phyloP scores from a whole-genome alignment of 2,797 vertebrate genomes.

The Sebastes oblongus region DNA sequence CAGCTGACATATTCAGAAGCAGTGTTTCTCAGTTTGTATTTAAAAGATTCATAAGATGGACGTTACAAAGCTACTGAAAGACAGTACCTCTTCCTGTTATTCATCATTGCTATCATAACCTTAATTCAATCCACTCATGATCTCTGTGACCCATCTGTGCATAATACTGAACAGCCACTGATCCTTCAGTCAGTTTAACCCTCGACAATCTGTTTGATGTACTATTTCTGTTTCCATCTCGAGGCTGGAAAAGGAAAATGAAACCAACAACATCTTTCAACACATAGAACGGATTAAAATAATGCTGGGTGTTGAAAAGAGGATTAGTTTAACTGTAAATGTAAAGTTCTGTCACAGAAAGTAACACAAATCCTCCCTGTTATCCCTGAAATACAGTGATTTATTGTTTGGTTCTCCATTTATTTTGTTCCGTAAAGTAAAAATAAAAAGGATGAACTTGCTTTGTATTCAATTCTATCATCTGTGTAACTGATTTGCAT shows the following conservation, averaged over 20 bases:
- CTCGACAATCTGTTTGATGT: conserved; percentile 2
- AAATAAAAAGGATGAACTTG: neutral
- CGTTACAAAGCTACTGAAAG: neutral
- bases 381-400: neutral
- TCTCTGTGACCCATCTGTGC: conserved; percentile 12
- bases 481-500: neutral
- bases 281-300: neutral
- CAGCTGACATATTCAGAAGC: neutral
- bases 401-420: neutral
- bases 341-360: neutral
- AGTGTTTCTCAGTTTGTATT: neutral
- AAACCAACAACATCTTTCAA: neutral
- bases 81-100: neutral
- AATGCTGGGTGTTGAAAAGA: neutral
- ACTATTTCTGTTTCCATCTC: conserved; percentile 6
- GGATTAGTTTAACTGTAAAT: neutral
- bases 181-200: conserved; percentile 7
- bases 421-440: neutral
- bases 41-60: neutral
- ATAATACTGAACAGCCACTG: neutral
- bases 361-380: neutral
- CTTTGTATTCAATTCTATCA: neutral
- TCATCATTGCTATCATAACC: neutral
- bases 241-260: neutral
- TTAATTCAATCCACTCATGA: conserved; percentile 10